Evolutionary conservation across 2,888 invertebrate genomes (phyloP).

Genomic region (Heterodera filipjevi): DNA sequence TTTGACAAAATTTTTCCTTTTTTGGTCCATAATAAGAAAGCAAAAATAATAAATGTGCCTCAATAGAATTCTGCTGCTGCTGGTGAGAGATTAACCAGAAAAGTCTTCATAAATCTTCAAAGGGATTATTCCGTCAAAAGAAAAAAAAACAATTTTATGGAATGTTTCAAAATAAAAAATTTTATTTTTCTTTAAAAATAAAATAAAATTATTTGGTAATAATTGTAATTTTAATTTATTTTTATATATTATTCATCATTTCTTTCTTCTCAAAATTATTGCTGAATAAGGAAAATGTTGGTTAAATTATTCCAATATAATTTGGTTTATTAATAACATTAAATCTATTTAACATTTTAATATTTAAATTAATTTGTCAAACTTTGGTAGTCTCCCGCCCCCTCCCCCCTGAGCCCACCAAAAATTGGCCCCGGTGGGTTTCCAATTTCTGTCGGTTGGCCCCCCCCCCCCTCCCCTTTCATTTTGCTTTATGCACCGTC

Average conservation of each 20-base stretch:
- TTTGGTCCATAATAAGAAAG: neutral
- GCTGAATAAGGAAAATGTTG: neutral
- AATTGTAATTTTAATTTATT: too few species aligned
- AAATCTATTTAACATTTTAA: neutral
- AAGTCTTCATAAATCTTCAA: neutral
- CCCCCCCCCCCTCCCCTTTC: neutral
- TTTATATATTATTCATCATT: too few species aligned
- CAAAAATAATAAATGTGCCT: neutral
- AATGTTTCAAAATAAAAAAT: too few species aligned
- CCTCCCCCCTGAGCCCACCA: neutral
- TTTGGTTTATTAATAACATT: neutral
- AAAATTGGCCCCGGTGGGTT: neutral
- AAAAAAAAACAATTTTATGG: neutral
- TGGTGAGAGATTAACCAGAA: neutral
- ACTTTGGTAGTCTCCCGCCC: neutral
- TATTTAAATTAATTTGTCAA: neutral
- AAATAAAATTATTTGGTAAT: too few species aligned
- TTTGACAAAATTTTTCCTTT: neutral
- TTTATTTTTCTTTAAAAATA: too few species aligned
- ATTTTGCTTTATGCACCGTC: neutral
- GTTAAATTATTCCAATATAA: too few species aligned
- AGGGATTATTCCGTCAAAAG: neutral
- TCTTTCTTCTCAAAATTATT: neutral
- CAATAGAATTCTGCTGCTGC: neutral
- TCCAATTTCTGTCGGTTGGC: neutral